Evolutionary conservation across 2,888 invertebrate species (phyloP), one percentile per base, ranked within the genome.

Genomic region (Ennomos fuscantarius): DNA sequence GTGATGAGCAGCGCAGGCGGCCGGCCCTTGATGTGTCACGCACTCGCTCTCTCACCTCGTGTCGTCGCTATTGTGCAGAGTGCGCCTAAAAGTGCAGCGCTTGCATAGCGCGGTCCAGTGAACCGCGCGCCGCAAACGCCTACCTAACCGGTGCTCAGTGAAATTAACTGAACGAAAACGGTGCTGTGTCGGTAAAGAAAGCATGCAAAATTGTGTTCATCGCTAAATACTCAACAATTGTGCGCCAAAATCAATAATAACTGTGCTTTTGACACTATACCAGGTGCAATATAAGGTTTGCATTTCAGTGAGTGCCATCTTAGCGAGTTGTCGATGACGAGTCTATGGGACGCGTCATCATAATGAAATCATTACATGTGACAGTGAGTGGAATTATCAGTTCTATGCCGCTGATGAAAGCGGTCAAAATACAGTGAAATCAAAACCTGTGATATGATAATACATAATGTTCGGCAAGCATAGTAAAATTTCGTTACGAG

Each of bases 351-450:
- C 80, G 76, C 85, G 79, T 76, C 82, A 79, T 76, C 73, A 71
- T 73, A 82, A 85, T 66, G 68, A 83, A 94, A 94, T 94, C 94
- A 94, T 94, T 94, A 94, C 94, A 94, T 94, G 94, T 94, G 94
- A 94, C 93, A 93, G 94, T 94, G 94, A 94, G 94, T 94, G 94
- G 93, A 82, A 78, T 78, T 77, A 79, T 79, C 70, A 76, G 79
- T 73, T 76, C 74, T 79, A 79, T 73, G 78, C 73, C 84, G 82
- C 80, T 72, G 66, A 61, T 63, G 57, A 73, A 66, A 75, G 81
- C 82, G 82, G 74, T 74, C 62, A 73, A 71, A 73, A 74, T 79
- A 83, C 76, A 79, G 79, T 82, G 79, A 77, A 79, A 81, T 69
- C 76, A 79, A 82, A 73, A 78, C 77, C 73, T 72, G 81, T 84